Conservation (phyloP, 2,888 invertebrate species). For the Nephrotoma guestfalica region DNA sequence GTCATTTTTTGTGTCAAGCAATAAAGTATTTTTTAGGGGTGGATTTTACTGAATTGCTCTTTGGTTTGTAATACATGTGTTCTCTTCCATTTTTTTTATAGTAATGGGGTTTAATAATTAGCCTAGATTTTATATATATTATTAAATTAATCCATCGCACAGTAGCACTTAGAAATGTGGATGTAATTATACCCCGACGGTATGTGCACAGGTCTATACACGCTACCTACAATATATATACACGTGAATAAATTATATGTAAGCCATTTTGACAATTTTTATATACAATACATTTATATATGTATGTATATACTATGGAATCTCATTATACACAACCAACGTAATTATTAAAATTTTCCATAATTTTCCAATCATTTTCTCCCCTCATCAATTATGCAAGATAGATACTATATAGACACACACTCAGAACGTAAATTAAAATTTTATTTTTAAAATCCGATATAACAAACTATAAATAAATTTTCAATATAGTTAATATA, state of each 20-base stretch:
- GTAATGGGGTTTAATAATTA: background rate
- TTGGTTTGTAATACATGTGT: background rate
- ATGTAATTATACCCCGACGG: background rate
- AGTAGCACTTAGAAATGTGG: background rate
- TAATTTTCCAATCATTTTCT: background rate
- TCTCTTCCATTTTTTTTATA: background rate
- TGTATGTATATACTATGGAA: too few species aligned
- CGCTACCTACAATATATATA: background rate
- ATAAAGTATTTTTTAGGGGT: background rate
- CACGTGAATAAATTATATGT: background rate
- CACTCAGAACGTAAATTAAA: background rate
- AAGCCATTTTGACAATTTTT: background rate
- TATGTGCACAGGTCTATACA: background rate
- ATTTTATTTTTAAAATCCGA: background rate
- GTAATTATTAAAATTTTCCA: background rate
- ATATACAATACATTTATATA: background rate
- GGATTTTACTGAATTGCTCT: background rate
- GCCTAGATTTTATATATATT: background rate
- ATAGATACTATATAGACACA: background rate
- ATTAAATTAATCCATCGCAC: background rate
- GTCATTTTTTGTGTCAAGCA: background rate
- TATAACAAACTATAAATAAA: background rate
- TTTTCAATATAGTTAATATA: background rate
- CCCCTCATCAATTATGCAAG: background rate
- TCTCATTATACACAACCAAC: background rate